Evolutionary conservation across 1,140 invertebrate genomes (phyloP).

Genomic region (Choristoneura fumiferana): DNA sequence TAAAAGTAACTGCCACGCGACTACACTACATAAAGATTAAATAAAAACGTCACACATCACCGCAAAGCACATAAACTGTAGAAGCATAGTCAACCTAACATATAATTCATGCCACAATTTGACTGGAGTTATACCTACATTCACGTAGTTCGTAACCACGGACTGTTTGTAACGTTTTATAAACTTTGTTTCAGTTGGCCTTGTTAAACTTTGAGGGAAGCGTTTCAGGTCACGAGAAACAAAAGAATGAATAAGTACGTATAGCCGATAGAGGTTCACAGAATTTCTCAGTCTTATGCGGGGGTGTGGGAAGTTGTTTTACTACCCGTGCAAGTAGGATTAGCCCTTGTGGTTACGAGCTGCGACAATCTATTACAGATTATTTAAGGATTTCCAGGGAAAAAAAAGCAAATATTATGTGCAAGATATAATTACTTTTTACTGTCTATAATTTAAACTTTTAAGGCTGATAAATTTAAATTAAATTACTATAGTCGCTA

Average conservation of each 20-base stretch:
- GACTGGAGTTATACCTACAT: constrained; percentile 37
- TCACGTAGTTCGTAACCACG: constrained; percentile 38
- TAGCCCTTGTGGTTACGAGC: too few species aligned
- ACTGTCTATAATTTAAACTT: too few species aligned
- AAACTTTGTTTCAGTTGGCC: constrained; percentile 50
- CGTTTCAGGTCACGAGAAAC: constrained; percentile 52
- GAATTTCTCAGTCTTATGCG: not conserved
- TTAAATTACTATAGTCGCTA: too few species aligned
- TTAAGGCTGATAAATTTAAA: too few species aligned
- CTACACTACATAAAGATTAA: constrained; percentile 47
- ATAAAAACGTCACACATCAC: constrained; percentile 44
- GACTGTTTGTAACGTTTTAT: constrained; percentile 45
- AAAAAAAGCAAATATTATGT: too few species aligned
- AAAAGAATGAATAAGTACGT: constrained; percentile 21
- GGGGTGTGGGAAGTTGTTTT: constrained; percentile 1
- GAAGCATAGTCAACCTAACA: constrained; percentile 49
- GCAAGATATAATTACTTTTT: too few species aligned
- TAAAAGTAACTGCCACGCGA: constrained; percentile 25
- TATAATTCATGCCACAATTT: constrained; percentile 42
- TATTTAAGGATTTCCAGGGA: too few species aligned
- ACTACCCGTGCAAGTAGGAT: not conserved
- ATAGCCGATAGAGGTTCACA: constrained; percentile 8
- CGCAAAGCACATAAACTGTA: constrained; percentile 37
- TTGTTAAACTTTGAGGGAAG: constrained; percentile 53
- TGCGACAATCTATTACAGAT: too few species aligned